Percentiles rank a stretch among this genome's conserved stretches.
Conservation (phyloP, 2,888 invertebrate species). For the Volucella inflata region DNA sequence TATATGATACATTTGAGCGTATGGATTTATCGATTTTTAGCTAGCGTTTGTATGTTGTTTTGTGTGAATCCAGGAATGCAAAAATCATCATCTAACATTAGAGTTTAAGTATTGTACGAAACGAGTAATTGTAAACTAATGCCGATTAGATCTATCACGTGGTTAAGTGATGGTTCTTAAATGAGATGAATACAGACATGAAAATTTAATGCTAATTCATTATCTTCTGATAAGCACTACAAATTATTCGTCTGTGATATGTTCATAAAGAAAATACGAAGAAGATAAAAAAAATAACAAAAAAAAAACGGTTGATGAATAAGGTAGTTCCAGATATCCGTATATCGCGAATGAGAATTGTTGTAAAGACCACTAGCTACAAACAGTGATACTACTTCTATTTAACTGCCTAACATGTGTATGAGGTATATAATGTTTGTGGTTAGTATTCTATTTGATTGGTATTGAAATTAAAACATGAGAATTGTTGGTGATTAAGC, state of each 20-base stretch:
- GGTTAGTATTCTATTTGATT: neutral
- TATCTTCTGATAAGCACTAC: slow-evolving; percentile 12
- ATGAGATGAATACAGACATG: slow-evolving; percentile 25
- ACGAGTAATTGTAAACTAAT: slow-evolving; percentile 17
- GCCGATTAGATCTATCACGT: slow-evolving; percentile 36
- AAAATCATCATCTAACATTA: slow-evolving; percentile 17
- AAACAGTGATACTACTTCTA: neutral
- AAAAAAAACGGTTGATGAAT: too few species aligned
- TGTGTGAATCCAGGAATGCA: slow-evolving; percentile 7
- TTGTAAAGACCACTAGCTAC: slow-evolving; percentile 2
- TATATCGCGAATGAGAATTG: neutral
- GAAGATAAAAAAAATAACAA: neutral
- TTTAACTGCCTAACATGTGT: slow-evolving; percentile 11
- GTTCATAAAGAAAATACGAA: slow-evolving; percentile 7
- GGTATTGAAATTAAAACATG: neutral
- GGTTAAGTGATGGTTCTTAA: slow-evolving; percentile 26
- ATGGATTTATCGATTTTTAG: slow-evolving; percentile 37
- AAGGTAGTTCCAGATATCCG: too few species aligned
- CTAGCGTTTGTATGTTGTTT: neutral
- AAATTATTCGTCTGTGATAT: slow-evolving; percentile 29
- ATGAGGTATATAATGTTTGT: neutral
- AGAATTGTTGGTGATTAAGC: too few species aligned
- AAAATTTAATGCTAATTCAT: neutral
- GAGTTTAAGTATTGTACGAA: slow-evolving; percentile 15
- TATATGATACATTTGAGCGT: slow-evolving; percentile 20